Conservation (phyloP, 2,113 vertebrate species). For the Thamnaconus septentrionalis region DNA sequence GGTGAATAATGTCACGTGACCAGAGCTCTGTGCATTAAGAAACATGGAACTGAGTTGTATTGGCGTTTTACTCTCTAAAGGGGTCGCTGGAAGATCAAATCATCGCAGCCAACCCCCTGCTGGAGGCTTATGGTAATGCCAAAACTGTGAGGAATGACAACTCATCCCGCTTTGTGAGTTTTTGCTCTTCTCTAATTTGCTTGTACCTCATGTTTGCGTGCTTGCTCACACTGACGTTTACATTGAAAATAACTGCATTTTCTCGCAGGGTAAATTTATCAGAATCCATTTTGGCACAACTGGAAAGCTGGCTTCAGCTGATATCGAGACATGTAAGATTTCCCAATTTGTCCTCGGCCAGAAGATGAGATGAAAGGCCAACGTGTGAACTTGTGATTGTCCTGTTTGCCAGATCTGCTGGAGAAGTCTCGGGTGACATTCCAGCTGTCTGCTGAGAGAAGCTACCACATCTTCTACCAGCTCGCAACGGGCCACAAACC, state of each 20-base stretch:
- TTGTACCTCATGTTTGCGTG: conserved; percentile 19
- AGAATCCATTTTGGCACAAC: conserved; percentile 90
- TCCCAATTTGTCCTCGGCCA: too few species aligned
- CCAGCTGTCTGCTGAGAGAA: conserved; percentile 74
- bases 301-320: conserved; percentile 93
- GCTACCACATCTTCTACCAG: conserved; percentile 77
- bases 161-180: conserved; percentile 82
- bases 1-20: conserved; percentile 50
- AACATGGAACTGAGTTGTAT: background rate
- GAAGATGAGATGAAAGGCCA: too few species aligned
- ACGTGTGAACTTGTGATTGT: too few species aligned
- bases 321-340: conserved; percentile 93
- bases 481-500: conserved; percentile 73
- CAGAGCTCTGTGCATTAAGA: background rate
- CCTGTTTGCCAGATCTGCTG: conserved; percentile 57
- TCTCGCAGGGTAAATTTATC: conserved; percentile 86
- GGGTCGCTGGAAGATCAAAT: conserved; percentile 84
- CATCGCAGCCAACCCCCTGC: conserved; percentile 80
- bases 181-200: background rate
- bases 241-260: background rate
- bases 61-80: conserved; percentile 50
- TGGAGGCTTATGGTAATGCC: conserved; percentile 82
- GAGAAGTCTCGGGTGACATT: conserved; percentile 62
- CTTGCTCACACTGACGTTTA: background rate
- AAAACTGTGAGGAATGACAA: conserved; percentile 86